phyloP scores from a whole-genome alignment of 2,113 vertebrate genomes.

The Tachuris rubrigastra region DNA sequence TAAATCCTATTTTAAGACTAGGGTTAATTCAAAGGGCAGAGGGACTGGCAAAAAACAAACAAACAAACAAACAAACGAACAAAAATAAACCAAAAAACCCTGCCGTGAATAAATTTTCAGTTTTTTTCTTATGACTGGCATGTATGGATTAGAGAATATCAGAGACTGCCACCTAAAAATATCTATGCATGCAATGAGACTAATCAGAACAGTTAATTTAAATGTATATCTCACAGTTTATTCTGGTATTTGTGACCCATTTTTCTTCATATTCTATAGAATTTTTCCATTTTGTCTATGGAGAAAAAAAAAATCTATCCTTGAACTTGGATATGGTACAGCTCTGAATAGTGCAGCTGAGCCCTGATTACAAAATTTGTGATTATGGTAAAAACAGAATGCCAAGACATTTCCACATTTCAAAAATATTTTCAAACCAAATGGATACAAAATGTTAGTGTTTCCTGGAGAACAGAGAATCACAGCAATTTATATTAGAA shows the following conservation, averaged over 20 bases:
- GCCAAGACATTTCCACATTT: not conserved
- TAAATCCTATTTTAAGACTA: constrained; percentile 6
- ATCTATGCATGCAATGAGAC: not conserved
- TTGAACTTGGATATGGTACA: not conserved
- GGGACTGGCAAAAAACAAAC: not conserved
- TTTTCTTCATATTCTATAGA: not conserved
- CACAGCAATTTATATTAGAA: not conserved
- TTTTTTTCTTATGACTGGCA: not conserved
- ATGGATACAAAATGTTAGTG: not conserved
- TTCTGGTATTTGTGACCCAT: not conserved
- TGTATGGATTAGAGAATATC: not conserved
- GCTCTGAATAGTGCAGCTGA: constrained; percentile 2
- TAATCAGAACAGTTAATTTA: constrained; percentile 34
- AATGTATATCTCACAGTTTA: not conserved
- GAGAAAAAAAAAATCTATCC: not conserved
- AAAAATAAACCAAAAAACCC: not conserved
- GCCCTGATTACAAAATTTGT: not conserved
- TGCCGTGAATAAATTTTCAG: not conserved
- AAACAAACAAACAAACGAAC: not conserved
- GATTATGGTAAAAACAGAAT: not conserved
- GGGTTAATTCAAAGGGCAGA: constrained; percentile 27
- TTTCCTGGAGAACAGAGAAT: not conserved
- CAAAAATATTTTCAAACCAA: constrained; percentile 5
- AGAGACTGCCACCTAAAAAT: not conserved
- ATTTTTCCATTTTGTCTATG: not conserved